Conservation (phyloP, 2,797 vertebrate genomes). For the Hypotaenidia okinawae region DNA sequence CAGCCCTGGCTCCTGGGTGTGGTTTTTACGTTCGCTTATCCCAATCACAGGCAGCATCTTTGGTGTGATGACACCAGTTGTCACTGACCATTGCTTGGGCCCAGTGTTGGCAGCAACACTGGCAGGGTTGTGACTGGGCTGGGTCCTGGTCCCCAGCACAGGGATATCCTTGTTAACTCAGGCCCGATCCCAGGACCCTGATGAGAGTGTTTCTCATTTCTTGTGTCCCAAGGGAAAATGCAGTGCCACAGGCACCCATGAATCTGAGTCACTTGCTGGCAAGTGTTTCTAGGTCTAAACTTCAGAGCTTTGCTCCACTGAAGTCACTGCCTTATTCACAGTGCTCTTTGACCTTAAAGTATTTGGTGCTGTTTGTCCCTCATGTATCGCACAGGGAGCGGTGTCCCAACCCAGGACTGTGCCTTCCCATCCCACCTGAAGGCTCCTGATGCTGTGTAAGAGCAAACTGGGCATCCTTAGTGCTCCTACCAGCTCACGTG, state of each 20-base stretch:
- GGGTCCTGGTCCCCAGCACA: accelerated
- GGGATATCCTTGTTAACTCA: neutral
- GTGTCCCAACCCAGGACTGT: neutral
- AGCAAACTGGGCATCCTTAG: neutral
- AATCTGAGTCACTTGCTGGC: slow-evolving; percentile 41
- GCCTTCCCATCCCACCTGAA: neutral
- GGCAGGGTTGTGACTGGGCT: no score
- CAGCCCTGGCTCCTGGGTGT: neutral
- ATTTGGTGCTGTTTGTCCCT: neutral
- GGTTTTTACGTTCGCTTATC: neutral
- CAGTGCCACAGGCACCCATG: neutral
- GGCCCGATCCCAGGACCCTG: neutral
- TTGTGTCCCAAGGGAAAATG: neutral
- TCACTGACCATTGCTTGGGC: neutral
- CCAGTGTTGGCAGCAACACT: accelerated
- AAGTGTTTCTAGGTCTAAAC: neutral
- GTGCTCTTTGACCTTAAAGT: neutral
- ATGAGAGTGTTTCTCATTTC: neutral
- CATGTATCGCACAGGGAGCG: accelerated
- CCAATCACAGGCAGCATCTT: accelerated
- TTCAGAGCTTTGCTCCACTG: neutral
- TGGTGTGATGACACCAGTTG: accelerated
- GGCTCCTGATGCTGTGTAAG: neutral
- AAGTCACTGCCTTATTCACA: neutral
- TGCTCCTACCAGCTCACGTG: neutral